Evolutionary conservation across 2,113 vertebrate species (phyloP).

Genomic region (Nothobranchius kuhntae): DNA sequence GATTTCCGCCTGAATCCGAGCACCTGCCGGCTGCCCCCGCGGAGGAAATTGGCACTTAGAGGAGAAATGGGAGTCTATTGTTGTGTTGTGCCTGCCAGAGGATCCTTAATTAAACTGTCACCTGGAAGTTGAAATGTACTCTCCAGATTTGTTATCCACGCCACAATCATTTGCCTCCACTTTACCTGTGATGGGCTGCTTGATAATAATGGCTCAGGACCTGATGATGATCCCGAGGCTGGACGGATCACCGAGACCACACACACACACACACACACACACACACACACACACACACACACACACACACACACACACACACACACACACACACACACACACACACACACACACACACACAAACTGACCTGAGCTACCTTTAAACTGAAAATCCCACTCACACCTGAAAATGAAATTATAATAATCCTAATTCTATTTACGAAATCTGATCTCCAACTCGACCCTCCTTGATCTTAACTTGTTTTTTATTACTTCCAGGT

Average conservation of each 20-base stretch:
- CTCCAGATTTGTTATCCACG: conserved; percentile 76
- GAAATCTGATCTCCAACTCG: neutral
- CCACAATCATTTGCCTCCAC: conserved; percentile 76
- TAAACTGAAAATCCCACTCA: conserved; percentile 33
- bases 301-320: conserved; percentile 25
- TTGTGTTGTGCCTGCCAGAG: conserved; percentile 74
- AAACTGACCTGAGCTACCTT: conserved; percentile 48
- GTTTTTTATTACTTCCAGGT: no score
- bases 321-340: conserved; percentile 31
- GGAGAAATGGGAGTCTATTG: conserved; percentile 79
- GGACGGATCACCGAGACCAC: conserved; percentile 46
- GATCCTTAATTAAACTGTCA: conserved; percentile 85
- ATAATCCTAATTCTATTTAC: conserved; percentile 12
- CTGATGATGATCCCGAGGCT: conserved; percentile 50
- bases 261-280: conserved; percentile 24
- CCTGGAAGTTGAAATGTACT: conserved; percentile 79
- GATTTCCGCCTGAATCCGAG: conserved; percentile 77
- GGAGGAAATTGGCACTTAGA: conserved; percentile 80
- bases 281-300: conserved; percentile 24
- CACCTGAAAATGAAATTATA: conserved; percentile 17
- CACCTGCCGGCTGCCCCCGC: conserved; percentile 73
- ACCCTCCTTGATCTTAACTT: no score
- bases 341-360: neutral
- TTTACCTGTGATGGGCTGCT: conserved; percentile 64
- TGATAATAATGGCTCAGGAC: conserved; percentile 63